Conservation (phyloP, 2,113 vertebrate species). For the Notechis scutatus region DNA sequence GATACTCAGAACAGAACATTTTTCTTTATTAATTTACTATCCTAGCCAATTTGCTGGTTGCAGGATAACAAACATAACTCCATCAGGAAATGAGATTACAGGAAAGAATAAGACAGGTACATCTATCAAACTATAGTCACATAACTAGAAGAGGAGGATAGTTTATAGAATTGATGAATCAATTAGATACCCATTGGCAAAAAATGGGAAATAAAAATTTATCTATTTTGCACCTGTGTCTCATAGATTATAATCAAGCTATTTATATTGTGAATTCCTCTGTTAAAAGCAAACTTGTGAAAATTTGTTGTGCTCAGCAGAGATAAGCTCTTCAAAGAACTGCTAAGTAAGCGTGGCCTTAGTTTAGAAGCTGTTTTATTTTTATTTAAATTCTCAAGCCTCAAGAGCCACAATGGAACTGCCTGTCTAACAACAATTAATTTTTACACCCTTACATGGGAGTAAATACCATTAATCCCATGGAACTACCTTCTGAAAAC, state of each 20-base stretch:
- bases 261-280: constrained; percentile 20
- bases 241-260: background rate
- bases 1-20: background rate
- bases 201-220: background rate
- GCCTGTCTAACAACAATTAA: background rate
- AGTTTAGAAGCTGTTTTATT: background rate
- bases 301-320: background rate
- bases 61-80: background rate
- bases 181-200: background rate
- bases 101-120: background rate
- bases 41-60: background rate
- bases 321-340: background rate
- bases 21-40: background rate
- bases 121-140: background rate
- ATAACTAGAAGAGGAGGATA: background rate
- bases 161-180: background rate
- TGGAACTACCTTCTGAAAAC: background rate
- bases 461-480: background rate
- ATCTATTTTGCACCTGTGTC: background rate
- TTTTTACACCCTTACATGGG: background rate
- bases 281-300: background rate
- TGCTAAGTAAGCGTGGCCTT: background rate
- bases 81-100: background rate
- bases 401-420: background rate
- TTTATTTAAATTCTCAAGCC: background rate